Conservation (phyloP, 2,797 vertebrate genomes). For the Setipinna tenuifilis region DNA sequence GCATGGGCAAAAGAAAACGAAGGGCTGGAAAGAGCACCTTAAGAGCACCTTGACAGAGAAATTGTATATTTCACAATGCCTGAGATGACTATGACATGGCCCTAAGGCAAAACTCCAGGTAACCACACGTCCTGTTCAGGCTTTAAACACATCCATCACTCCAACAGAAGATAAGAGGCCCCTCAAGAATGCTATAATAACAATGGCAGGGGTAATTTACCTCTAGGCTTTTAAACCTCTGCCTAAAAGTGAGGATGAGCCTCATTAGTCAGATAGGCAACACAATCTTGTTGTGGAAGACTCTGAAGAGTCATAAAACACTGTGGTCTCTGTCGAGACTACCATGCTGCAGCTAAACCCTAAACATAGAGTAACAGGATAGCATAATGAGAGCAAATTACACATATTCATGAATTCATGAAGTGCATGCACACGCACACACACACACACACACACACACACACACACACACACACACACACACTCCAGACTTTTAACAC, state of each 20-base stretch:
- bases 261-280: slow-evolving; percentile 31
- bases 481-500: slow-evolving; percentile 10
- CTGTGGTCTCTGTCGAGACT: background rate
- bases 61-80: slow-evolving; percentile 28
- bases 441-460: background rate
- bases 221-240: background rate
- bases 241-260: slow-evolving; percentile 54
- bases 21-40: background rate
- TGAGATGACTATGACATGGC: slow-evolving; percentile 26
- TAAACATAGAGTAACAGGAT: slow-evolving; percentile 12
- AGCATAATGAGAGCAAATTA: background rate
- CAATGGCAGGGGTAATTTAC: slow-evolving; percentile 7
- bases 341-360: background rate
- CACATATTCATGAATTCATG: background rate
- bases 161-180: slow-evolving; percentile 21
- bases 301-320: background rate
- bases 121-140: slow-evolving; percentile 31
- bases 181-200: background rate
- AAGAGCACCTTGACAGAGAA: background rate
- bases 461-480: background rate
- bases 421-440: background rate
- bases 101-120: slow-evolving; percentile 46
- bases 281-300: slow-evolving; percentile 54
- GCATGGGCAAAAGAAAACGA: background rate
- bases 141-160: slow-evolving; percentile 33